Conservation (phyloP, 2,888 invertebrate species). For the Copidosoma aretas region DNA sequence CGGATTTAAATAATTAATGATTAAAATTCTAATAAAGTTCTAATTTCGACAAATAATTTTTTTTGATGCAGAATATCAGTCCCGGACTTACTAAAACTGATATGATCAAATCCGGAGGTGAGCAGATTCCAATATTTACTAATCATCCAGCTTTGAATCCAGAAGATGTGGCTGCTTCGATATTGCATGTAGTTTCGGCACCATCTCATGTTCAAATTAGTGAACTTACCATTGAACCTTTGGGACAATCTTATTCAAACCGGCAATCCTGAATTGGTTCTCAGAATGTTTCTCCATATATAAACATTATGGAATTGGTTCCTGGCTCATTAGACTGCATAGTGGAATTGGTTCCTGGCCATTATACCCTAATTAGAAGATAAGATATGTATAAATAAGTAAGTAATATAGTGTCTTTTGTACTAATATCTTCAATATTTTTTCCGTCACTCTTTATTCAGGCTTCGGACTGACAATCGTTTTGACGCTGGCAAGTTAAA, state of each 20-base stretch:
- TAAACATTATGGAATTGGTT: no score
- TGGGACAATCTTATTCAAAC: constrained; percentile 14
- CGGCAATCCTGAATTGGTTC: no score
- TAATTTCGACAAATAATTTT: constrained; percentile 14
- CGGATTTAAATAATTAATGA: neutral
- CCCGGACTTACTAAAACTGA: constrained; percentile 69
- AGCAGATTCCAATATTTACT: neutral
- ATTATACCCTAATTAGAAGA: no score
- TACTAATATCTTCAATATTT: no score
- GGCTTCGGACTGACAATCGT: no score
- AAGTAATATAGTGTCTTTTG: no score
- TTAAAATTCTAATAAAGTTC: neutral
- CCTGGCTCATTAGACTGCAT: no score
- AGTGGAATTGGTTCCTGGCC: no score
- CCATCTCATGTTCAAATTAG: constrained; percentile 57
- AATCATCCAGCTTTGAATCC: constrained; percentile 54
- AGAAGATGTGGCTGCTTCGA: constrained; percentile 60
- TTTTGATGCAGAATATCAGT: constrained; percentile 66
- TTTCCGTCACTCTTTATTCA: no score
- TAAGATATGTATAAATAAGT: no score
- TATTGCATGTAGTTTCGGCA: constrained; percentile 57
- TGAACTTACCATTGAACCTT: constrained; percentile 46
- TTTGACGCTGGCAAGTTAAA: no score
- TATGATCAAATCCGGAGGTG: constrained; percentile 45
- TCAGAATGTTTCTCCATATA: no score